A percentile compares a stretch with the other conserved stretches of the same genome.
Conservation (phyloP, 1,140 invertebrate genomes). For the Cydia strobilella region DNA sequence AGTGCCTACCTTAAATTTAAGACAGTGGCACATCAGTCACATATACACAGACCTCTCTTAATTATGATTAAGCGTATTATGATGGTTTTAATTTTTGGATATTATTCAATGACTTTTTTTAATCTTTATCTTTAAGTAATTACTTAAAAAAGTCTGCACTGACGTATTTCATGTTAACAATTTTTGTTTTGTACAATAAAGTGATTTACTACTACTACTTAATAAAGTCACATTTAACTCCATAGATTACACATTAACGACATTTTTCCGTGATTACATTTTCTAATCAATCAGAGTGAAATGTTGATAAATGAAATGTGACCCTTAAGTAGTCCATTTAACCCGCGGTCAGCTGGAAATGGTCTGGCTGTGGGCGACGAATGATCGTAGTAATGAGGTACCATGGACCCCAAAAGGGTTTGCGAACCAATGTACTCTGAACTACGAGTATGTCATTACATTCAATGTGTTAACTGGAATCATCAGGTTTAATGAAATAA, state of each 20-base stretch:
- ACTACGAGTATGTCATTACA: conserved; percentile 32
- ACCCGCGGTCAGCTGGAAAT: conserved; percentile 10
- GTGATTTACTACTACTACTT: too few species aligned
- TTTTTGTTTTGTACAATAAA: too few species aligned
- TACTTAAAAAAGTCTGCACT: too few species aligned
- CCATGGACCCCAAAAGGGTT: conserved; percentile 13
- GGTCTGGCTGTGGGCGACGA: conserved; percentile 17
- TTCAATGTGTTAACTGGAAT: conserved; percentile 26
- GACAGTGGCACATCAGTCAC: too few species aligned
- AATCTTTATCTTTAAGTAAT: too few species aligned
- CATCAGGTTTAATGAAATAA: conserved; percentile 9
- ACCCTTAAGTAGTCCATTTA: conserved; percentile 26
- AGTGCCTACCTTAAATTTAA: too few species aligned
- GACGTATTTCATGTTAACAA: too few species aligned
- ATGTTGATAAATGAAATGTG: conserved; percentile 27
- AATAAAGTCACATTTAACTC: too few species aligned
- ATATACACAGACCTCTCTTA: too few species aligned
- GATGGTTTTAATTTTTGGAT: too few species aligned
- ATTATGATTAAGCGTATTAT: too few species aligned
- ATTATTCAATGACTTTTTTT: too few species aligned
- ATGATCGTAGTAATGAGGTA: conserved; percentile 17
- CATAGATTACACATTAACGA: not conserved
- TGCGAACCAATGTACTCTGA: conserved; percentile 18
- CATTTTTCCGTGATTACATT: not conserved
- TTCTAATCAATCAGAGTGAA: conserved; percentile 18